These are phyloP conservation scores for Furcula furcula DNA, from an alignment of 2,888 invertebrate genomes.

Conservation along the genomic window DNA sequence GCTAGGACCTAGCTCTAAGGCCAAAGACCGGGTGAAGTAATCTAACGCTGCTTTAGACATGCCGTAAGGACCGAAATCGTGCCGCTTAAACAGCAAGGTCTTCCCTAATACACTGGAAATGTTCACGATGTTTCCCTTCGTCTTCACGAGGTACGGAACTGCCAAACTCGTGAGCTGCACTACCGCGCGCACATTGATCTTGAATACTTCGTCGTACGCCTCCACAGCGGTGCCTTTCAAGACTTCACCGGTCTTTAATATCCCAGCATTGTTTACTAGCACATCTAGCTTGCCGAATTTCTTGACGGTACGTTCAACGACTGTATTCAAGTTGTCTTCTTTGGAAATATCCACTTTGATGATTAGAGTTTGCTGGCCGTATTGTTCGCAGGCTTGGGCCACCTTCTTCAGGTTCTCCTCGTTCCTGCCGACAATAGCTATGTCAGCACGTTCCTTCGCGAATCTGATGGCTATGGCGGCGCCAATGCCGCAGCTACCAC, in stretches of 20 bases:
- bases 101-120: slow-evolving; percentile 35
- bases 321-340: slow-evolving; percentile 30
- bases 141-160: slow-evolving; percentile 34
- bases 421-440: slow-evolving; percentile 85
- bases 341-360: slow-evolving; percentile 42
- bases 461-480: slow-evolving; percentile 83
- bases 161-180: slow-evolving; percentile 36
- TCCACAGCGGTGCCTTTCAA: slow-evolving; percentile 21
- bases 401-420: slow-evolving; percentile 81
- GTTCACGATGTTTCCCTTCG: slow-evolving; percentile 47
- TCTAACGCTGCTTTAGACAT: slow-evolving; percentile 40
- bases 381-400: slow-evolving; percentile 37
- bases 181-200: slow-evolving; percentile 38
- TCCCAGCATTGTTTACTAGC: slow-evolving; percentile 46
- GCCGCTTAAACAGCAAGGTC: slow-evolving; percentile 2
- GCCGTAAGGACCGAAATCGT: slow-evolving; percentile 60
- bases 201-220: slow-evolving; percentile 38
- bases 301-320: slow-evolving; percentile 35
- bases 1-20: slow-evolving; percentile 85
- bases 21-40: slow-evolving; percentile 36
- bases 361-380: slow-evolving; percentile 24
- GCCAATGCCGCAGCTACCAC: slow-evolving; percentile 87
- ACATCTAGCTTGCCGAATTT: slow-evolving; percentile 40
- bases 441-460: slow-evolving; percentile 79
- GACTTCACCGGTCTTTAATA: slow-evolving; percentile 15